Evolutionary conservation across 2,797 vertebrate species (phyloP).

Genomic region (Pangasius mekongensis): DNA sequence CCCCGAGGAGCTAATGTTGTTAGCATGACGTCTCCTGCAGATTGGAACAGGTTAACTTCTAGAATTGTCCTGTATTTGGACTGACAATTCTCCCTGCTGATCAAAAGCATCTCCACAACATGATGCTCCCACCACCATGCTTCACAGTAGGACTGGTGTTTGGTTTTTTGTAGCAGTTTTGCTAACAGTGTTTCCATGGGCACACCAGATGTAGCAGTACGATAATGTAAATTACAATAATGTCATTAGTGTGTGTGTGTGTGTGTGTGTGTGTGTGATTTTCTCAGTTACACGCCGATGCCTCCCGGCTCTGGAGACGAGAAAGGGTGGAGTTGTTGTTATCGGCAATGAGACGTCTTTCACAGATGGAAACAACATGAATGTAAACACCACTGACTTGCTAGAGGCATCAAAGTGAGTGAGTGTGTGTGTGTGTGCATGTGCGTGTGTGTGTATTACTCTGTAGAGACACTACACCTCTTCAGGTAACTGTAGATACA

Average conservation of each 20-base stretch:
- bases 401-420: conserved; percentile 90
- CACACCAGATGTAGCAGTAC: not conserved
- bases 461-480: not conserved
- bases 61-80: not conserved
- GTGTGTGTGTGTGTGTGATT: conserved; percentile 30
- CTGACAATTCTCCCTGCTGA: not conserved
- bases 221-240: not conserved
- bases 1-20: not conserved
- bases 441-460: conserved; percentile 69
- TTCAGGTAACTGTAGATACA: not conserved
- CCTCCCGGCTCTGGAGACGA: conserved; percentile 81
- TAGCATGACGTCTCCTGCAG: not conserved
- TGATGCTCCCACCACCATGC: not conserved
- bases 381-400: conserved; percentile 82
- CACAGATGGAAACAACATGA: conserved; percentile 58
- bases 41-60: not conserved
- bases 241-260: conserved; percentile 3
- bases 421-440: not conserved
- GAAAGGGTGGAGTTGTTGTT: conserved; percentile 80
- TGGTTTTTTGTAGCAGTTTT: not conserved
- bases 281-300: conserved; percentile 85
- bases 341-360: conserved; percentile 86
- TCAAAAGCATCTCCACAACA: not conserved
- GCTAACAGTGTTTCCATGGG: not conserved
- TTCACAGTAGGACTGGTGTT: not conserved